Evolutionary conservation across 2,113 vertebrate species (phyloP), one percentile per base, ranked within the genome.

Genomic region (Odobenus rosmarus): DNA sequence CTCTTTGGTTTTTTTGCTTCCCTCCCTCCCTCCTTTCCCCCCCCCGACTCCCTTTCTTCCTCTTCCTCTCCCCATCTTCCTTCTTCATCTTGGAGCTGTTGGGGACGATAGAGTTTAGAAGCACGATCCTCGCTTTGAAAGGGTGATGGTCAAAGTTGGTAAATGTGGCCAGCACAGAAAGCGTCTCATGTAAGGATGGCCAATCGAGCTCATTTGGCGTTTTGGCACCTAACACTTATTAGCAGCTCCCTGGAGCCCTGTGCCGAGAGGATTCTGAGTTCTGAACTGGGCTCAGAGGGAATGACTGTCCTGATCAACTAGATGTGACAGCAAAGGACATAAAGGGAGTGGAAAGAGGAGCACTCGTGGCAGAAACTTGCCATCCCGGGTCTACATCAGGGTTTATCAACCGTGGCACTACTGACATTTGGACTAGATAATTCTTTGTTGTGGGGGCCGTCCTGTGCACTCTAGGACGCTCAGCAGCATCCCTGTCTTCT

Each of bases 321-420:
- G 74, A 95, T 98, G 86, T 97, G 98, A 98, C 97, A 98, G 97
- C 49, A 49, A 31, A 96, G 97, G 96, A 95, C 97, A 81, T 42
- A 2, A 21, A 53, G 61, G 51, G 61, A 59, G n/a, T 28, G 64
- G 39, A 19, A 16, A 36, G 77, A 83, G 85, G 84, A n/a, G 21
- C 46, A 36, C 82, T 88, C 1, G 0, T 69, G 95, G 88, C 64
- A 84, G 69, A 77, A 85, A 86, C 72, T 49, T 91, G 84, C 74
- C 69, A 72, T 72, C 36, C 93, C 67, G 57, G 64, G 72, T 91
- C 93, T 97, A 23, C 61, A 85, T 77, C 64, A 69, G 62, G 28
- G 33, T 39, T 87, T 74, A 53, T 69, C 62, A 28, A 15, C 33
- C 4, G 18, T 5, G 59, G 83, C 14, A 2, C 39, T 0, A 5